These are phyloP conservation scores for Platichthys flesus DNA, from an alignment of 2,113 vertebrate genomes.

Conservation along the genomic window DNA sequence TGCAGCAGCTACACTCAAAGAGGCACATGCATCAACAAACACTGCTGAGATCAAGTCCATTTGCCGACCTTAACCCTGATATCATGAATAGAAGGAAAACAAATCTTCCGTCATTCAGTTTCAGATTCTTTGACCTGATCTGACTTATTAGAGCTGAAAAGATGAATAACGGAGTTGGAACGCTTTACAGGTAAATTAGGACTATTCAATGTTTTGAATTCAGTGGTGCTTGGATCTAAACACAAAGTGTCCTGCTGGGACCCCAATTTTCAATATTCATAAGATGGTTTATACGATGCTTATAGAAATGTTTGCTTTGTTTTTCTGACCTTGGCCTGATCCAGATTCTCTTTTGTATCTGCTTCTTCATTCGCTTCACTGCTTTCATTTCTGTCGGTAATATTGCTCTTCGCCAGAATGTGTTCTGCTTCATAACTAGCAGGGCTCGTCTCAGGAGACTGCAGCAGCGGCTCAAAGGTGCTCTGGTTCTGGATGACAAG, in stretches of 20 bases:
- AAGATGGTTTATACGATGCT: background rate
- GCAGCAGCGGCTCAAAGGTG: conserved; percentile 57
- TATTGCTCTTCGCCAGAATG: conserved; percentile 41
- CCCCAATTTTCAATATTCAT: too few species aligned
- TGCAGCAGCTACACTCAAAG: too few species aligned
- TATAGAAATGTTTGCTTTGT: too few species aligned
- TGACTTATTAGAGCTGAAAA: too few species aligned
- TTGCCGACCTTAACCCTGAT: too few species aligned
- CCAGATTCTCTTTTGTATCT: conserved; percentile 49
- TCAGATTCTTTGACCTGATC: too few species aligned
- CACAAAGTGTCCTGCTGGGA: background rate
- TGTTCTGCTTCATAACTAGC: conserved; percentile 43
- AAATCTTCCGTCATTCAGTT: too few species aligned
- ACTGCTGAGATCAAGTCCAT: too few species aligned
- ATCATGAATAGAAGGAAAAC: too few species aligned
- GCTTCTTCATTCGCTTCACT: conserved; percentile 41
- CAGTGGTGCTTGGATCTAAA: background rate
- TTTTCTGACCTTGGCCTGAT: conserved; percentile 67
- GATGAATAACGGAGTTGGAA: too few species aligned
- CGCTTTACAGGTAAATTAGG: too few species aligned
- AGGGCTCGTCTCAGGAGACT: conserved; percentile 35
- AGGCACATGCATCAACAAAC: too few species aligned
- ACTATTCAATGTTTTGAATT: background rate
- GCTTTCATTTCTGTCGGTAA: conserved; percentile 42
- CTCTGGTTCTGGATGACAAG: conserved; percentile 67